Percentiles rank a stretch among this genome's conserved stretches.
These are phyloP conservation scores for Larimichthys crocea DNA, from an alignment of 2,113 vertebrate genomes.

Conservation along the genomic window DNA sequence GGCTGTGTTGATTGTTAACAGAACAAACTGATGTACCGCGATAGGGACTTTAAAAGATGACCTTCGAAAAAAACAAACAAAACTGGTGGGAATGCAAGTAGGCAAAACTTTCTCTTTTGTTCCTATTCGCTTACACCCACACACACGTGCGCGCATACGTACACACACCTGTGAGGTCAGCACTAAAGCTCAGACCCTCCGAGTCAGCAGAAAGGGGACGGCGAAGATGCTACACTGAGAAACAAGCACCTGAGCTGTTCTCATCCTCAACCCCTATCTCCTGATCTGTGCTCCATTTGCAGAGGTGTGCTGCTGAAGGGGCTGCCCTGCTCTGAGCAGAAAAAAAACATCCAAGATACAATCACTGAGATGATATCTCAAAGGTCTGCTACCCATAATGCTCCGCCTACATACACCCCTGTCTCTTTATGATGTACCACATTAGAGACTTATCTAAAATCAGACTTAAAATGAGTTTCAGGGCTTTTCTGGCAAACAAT, in stretches of 20 bases:
- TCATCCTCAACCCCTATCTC: constrained; percentile 63
- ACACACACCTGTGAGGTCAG: constrained; percentile 56
- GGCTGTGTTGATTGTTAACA: constrained; percentile 39
- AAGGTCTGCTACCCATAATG: constrained; percentile 13
- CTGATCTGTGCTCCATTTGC: constrained; percentile 52
- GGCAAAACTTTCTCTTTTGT: constrained; percentile 13
- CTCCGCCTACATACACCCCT: constrained; percentile 14
- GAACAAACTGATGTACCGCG: constrained; percentile 8
- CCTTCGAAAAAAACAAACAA: constrained; percentile 50
- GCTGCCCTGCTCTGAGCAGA: constrained; percentile 38
- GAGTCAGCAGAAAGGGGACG: constrained; percentile 52
- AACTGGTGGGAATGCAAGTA: constrained; percentile 34
- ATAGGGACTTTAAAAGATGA: constrained; percentile 15
- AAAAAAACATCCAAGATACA: constrained; percentile 49
- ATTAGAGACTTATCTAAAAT: constrained; percentile 23
- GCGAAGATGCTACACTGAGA: constrained; percentile 42
- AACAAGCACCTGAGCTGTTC: constrained; percentile 56
- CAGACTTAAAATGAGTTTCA: constrained; percentile 20
- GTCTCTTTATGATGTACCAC: constrained; percentile 26
- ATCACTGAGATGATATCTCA: constrained; percentile 39
- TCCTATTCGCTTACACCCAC: constrained; percentile 28
- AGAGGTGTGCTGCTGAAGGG: constrained; percentile 49
- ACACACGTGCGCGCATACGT: constrained; percentile 15
- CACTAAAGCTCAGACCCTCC: constrained; percentile 13
- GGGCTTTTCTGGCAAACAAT: constrained; percentile 26